phyloP scores from a whole-genome alignment of 2,888 invertebrate genomes.

The Aleiodes alternator region DNA sequence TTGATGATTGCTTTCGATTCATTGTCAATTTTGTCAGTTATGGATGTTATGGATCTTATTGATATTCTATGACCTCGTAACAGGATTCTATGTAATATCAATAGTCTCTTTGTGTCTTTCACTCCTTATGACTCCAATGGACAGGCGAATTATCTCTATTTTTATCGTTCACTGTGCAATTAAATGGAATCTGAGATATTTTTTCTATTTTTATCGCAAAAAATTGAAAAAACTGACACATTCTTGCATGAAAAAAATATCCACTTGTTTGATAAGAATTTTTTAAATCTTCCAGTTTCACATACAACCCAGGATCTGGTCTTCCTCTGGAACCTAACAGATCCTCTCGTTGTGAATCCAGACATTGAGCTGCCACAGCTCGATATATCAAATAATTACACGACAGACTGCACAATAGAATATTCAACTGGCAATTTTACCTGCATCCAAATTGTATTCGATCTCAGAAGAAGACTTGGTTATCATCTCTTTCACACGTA shows the following conservation, averaged over 20 bases:
- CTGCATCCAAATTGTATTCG: slow-evolving; percentile 92
- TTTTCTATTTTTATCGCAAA: no score
- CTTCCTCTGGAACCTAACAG: slow-evolving; percentile 92
- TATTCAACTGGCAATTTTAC: slow-evolving; percentile 94
- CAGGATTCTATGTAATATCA: no score
- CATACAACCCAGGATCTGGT: slow-evolving; percentile 93
- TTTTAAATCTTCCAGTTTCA: slow-evolving; percentile 79
- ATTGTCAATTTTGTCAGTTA: no score
- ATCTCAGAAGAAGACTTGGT: slow-evolving; percentile 87
- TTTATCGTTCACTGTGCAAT: no score
- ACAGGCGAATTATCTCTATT: no score
- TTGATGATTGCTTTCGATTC: no score
- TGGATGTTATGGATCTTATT: no score
- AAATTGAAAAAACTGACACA: no score
- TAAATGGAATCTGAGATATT: no score
- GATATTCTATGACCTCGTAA: no score
- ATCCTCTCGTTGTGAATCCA: slow-evolving; percentile 90
- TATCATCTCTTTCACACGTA: slow-evolving; percentile 95
- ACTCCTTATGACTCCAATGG: no score
- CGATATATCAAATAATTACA: slow-evolving; percentile 90
- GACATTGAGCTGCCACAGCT: slow-evolving; percentile 93
- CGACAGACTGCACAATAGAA: slow-evolving; percentile 91
- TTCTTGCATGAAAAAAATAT: not conserved
- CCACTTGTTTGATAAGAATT: not conserved
- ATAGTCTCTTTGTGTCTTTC: no score